These are phyloP conservation scores for Aspidapion aeneum DNA, from an alignment of 2,888 invertebrate genomes.

Conservation along the genomic window DNA sequence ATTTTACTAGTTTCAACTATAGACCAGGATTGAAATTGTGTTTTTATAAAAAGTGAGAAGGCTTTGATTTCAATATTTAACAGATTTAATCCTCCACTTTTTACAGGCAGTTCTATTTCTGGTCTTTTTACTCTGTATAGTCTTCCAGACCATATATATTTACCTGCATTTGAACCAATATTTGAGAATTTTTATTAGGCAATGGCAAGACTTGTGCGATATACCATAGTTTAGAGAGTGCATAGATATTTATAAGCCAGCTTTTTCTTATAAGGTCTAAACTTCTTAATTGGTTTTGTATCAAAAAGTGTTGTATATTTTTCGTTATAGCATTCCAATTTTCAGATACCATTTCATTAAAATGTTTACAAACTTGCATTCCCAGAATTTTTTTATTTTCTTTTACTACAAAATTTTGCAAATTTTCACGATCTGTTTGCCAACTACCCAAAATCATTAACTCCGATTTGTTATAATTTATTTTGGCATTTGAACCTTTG, in stretches of 20 bases:
- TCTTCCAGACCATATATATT: conserved; percentile 1
- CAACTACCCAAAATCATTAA: neutral
- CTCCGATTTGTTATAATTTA: neutral
- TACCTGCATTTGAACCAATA: neutral
- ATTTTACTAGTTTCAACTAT: neutral
- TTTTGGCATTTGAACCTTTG: neutral
- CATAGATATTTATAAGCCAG: conserved; percentile 1
- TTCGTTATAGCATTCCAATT: neutral
- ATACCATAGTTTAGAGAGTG: neutral
- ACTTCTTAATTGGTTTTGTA: neutral
- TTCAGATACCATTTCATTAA: neutral
- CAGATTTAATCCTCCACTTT: neutral
- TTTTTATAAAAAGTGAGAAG: neutral
- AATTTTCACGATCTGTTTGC: neutral
- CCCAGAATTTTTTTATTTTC: neutral
- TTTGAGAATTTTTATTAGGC: conserved; percentile 1
- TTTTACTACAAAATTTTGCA: neutral
- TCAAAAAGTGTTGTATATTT: neutral
- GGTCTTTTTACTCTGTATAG: neutral
- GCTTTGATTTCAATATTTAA: neutral
- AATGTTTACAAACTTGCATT: neutral
- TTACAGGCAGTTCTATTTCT: neutral
- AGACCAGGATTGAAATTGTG: neutral
- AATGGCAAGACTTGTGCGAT: neutral
- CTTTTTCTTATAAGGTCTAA: conserved; percentile 1